Evolutionary conservation across 2,888 invertebrate genomes (phyloP), one percentile per base, ranked within the genome.

Genomic region (Erebia aethiops): DNA sequence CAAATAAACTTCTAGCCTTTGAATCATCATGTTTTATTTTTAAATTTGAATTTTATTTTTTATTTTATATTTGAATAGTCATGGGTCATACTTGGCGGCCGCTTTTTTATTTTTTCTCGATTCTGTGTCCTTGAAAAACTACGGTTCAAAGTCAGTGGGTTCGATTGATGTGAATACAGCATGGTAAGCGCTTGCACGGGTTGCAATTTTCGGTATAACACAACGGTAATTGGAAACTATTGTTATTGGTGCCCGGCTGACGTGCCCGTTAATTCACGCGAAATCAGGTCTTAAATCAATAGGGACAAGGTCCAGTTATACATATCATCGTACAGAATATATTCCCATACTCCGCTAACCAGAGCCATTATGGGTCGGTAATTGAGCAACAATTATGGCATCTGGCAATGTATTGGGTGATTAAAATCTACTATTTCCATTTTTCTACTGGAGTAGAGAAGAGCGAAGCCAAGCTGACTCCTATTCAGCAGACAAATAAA

Each of bases 191-290:
- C 70, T 65, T 60, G 65, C n/a, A 57, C 52, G 43, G 56, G 63
- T 65, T 70, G 65, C 70, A 70, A 65, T 60, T 65, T 70, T 70
- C 52, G 64, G 60, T 65, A 60, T 65, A 70, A 52, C 58, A 35
- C 54, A 52, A 57, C 41, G 14, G 60, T 70, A 65, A 70, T 65
- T 70, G 70, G 65, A 70, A 65, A 54, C 60, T 57, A 60, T 70
- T 70, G 65, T 70, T 52, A 18, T 46, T 8, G 18, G 54, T 10
- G 52, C 46, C n/a, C n/a, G 56, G 21, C 21, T 46, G 46, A 57
- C 57, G 21, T 8, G 13, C 5, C 18, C 16, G 10, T 56, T 21
- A 9, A 11, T 16, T 21, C 46, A 46, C 14, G 11, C 46, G 14
- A 66, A 57, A 46, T 7, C 54, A 9, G 46, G n/a, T 7, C 46